Evolutionary conservation across 2,888 invertebrate genomes (phyloP), one percentile per base, ranked within the genome.

Genomic region (Hyposoter dolosus): DNA sequence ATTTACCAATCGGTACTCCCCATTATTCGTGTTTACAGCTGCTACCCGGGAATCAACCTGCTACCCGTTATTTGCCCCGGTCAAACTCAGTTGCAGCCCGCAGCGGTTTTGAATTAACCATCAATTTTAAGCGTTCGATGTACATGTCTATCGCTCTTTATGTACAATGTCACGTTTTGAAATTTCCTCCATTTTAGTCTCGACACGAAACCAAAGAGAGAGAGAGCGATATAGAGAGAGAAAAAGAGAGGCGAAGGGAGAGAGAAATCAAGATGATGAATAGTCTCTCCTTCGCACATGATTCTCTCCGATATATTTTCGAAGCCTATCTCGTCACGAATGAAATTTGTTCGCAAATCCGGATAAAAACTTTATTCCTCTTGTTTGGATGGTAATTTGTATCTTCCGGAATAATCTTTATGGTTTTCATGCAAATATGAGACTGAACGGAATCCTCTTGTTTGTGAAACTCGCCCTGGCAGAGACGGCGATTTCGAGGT

Each of bases 11-110:
- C 91, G 91, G 91, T 90, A 91, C 90, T 91, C 91, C 91, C 92
- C 90, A 92, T 92, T 92, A 92, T 92, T 92, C 91, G 90, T 92
- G 92, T 92, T 92, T 92, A 92, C 92, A 91, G 90, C 90, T 90
- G 90, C 89, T 89, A 87, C 88, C 92, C 91, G 90, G 90, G 92
- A 91, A 92, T 92, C 92, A 92, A 92, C 91, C 90, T 86, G 88
- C 71, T 83, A 82, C 69, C 89, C 88, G 89, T 90, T 92, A 91
- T 92, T 92, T 92, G 91, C 90, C 89, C 87, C 88, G 91, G 90
- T 88, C 90, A 91, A 91, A 91, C 91, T 90, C 91, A 89, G 90
- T 90, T 80, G 88, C 88, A 89, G 89, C 88, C 90, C 88, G 87
- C 89, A 89, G 91, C 89, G 90, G 91, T 92, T 92, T 91, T 90